Percentiles rank a stretch among this genome's conserved stretches.
These are phyloP conservation scores for Hydrotaea cyrtoneurina DNA, from an alignment of 2,888 invertebrate genomes.

Conservation along the genomic window DNA sequence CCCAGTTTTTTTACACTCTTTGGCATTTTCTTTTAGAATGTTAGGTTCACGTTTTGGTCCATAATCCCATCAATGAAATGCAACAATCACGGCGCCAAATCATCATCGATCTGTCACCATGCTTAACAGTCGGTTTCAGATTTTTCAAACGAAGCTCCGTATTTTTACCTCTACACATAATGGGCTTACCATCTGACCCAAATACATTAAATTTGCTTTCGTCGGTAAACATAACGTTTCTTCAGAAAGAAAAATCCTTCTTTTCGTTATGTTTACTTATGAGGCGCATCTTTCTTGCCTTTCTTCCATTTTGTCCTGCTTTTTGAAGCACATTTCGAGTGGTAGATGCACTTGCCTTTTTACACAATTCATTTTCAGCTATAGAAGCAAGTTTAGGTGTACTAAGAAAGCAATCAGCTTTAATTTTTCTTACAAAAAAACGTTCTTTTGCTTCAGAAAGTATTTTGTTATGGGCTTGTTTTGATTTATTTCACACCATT, in stretches of 20 bases:
- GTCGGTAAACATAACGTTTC: conserved; percentile 31
- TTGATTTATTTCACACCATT: background rate
- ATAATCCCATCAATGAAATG: conserved; percentile 32
- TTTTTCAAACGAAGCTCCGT: conserved; percentile 30
- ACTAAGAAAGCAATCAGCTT: background rate
- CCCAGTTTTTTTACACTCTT: too few relatives aligned
- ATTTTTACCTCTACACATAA: conserved; percentile 23
- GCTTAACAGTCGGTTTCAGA: conserved; percentile 18
- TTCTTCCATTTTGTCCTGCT: conserved; percentile 35
- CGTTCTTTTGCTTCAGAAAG: conserved; percentile 24
- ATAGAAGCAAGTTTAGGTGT: background rate
- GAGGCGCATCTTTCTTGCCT: background rate
- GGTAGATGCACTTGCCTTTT: conserved; percentile 15
- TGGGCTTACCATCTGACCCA: conserved; percentile 26
- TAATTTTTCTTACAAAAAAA: conserved; percentile 14
- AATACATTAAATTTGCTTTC: conserved; percentile 28
- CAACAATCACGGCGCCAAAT: conserved; percentile 18
- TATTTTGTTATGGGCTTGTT: background rate
- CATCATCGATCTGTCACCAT: conserved; percentile 24
- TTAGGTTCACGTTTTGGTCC: conserved; percentile 21
- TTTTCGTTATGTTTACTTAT: background rate
- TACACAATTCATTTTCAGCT: background rate
- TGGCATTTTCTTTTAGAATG: conserved; percentile 18
- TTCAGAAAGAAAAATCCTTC: conserved; percentile 37
- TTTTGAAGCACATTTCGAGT: conserved; percentile 28